Evolutionary conservation across 2,888 invertebrate species (phyloP).

Genomic region (Boloria euphrosyne): DNA sequence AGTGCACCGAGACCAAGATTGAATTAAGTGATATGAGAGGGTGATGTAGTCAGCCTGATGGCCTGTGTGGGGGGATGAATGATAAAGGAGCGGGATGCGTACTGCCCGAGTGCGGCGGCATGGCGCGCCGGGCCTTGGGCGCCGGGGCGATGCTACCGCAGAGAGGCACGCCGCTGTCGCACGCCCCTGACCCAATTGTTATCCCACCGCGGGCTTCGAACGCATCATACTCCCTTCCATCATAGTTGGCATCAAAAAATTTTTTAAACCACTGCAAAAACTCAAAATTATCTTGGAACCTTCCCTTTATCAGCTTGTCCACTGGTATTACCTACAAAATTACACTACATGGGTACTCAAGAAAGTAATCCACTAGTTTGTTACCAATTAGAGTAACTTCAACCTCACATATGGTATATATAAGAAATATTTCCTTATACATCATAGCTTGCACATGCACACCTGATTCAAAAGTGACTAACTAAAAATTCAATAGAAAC

Average conservation of each 20-base stretch:
- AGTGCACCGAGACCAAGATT: conserved; percentile 19
- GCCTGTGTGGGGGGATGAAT: conserved; percentile 49
- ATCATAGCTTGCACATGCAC: neutral
- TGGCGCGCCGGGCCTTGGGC: conserved; percentile 52
- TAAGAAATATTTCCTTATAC: neutral
- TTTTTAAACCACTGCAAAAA: conserved; percentile 99
- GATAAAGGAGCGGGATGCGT: conserved; percentile 57
- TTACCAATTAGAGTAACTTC: neutral
- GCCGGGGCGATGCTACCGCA: conserved; percentile 59
- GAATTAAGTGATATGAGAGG: conserved; percentile 14
- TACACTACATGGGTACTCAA: conserved; percentile 14
- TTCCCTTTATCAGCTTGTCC: conserved; percentile 99
- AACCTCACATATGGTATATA: no score
- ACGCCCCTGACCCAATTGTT: conserved; percentile 87
- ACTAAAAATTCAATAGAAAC: conserved; percentile 8
- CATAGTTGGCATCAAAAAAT: conserved; percentile 99
- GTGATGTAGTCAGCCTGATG: conserved; percentile 34
- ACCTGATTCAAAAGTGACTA: conserved; percentile 2
- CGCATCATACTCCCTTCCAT: conserved; percentile 97
- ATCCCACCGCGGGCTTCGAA: conserved; percentile 93
- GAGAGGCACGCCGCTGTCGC: conserved; percentile 76
- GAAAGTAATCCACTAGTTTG: neutral
- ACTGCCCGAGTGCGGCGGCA: conserved; percentile 66
- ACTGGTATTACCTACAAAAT: conserved; percentile 96
- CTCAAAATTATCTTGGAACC: conserved; percentile 99